A percentile compares a stretch with the other conserved stretches of the same genome.
These are phyloP conservation scores for Schizaphis graminum DNA, from an alignment of 2,888 invertebrate species.

Conservation along the genomic window DNA sequence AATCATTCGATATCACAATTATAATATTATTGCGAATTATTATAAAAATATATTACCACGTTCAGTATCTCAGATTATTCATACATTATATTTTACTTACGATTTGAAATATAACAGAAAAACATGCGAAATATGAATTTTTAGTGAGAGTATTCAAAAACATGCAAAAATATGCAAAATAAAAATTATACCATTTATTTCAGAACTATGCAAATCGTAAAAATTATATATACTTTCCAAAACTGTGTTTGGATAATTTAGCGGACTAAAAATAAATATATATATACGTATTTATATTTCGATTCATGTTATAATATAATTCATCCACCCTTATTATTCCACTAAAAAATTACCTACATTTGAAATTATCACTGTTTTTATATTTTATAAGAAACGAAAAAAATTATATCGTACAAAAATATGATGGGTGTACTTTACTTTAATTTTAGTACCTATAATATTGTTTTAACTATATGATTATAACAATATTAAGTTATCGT, in stretches of 20 bases:
- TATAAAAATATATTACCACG: not conserved
- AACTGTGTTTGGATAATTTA: not conserved
- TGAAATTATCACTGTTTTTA: not conserved
- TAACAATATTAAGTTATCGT: not conserved
- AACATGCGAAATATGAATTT: not conserved
- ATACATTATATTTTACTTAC: not conserved
- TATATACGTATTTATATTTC: not conserved
- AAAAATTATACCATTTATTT: not conserved
- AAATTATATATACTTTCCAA: not conserved
- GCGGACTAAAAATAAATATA: not conserved
- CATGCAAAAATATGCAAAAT: slow-evolving; percentile 12
- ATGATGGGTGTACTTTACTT: not conserved
- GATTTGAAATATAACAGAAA: not conserved
- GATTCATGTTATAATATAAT: not conserved
- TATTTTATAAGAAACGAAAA: not conserved
- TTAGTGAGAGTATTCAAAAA: not conserved
- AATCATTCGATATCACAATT: not conserved
- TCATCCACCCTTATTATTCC: not conserved
- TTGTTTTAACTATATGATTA: not conserved
- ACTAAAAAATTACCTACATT: not conserved
- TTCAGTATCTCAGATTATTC: not conserved
- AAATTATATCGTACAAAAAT: not conserved
- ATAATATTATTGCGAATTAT: not conserved
- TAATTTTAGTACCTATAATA: not conserved
- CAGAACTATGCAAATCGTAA: not conserved